Evolutionary conservation across 2,888 invertebrate species (phyloP), one percentile per base, ranked within the genome.

Genomic region (Actias luna): DNA sequence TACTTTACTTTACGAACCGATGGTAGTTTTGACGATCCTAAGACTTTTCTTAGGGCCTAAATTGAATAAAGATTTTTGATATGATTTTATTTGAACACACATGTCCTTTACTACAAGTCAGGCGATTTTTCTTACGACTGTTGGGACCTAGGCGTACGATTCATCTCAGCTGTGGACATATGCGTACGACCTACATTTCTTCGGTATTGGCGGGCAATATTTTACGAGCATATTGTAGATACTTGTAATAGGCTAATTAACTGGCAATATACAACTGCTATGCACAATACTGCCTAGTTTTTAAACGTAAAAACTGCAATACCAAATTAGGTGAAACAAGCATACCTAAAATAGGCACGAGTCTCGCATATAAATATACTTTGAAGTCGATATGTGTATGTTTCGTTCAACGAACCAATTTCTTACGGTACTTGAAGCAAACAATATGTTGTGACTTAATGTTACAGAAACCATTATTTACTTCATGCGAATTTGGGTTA

Each of bases 301-400:
- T 25, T 35, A 29, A n/a, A 25, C n/a, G n/a, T 61, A 55, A 55
- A 61, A 27, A 61, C 55, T 55, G 55, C 61, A 61, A 61, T 61
- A 42, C 57, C 36, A 36, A 75, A 61, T 65, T 67, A 58, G 72
- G 76, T 72, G 76, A 73, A 69, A 64, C 58, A 50, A 46, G 29
- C 42, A 66, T 70, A 71, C 66, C 64, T 69, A 64, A 65, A 70
- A 61, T 57, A 67, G 60, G 64, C 65, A 74, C 76, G 78, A 76
- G 76, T 65, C 68, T 52, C 66, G 72, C 73, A 77, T 82, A 75
- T 66, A 68, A 77, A 81, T 67, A 70, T 66, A 67, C 62, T 63
- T 65, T 58, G 60, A 63, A 29, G 65, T 69, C 69, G 71, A 69
- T 70, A 75, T 50, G 46, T 50, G 46, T 50, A 25, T 65, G 71